phyloP scores from a whole-genome alignment of 2,113 vertebrate genomes.

The Nothoprocta pentlandii region DNA sequence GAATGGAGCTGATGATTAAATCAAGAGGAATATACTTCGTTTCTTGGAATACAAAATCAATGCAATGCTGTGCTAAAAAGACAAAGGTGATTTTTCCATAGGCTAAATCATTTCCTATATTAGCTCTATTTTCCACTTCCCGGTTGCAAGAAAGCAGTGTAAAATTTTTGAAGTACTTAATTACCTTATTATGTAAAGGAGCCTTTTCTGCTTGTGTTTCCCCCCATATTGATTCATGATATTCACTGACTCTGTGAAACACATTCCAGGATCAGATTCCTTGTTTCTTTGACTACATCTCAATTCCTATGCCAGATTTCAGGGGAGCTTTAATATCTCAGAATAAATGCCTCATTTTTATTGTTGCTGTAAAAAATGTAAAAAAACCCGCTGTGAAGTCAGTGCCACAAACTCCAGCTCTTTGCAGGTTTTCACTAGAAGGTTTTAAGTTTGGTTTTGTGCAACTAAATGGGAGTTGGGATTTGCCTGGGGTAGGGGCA shows the following conservation, averaged over 20 bases:
- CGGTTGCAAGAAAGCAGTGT: neutral
- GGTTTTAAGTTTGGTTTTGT: neutral
- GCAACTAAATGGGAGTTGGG: neutral
- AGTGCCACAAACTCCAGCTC: neutral
- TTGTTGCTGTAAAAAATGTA: neutral
- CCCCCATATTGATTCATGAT: neutral
- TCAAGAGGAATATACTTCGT: neutral
- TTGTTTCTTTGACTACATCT: neutral
- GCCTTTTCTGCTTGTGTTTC: neutral
- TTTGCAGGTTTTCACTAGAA: neutral
- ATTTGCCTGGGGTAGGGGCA: neutral
- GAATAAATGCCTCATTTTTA: neutral
- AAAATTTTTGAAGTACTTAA: neutral
- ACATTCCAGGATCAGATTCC: neutral
- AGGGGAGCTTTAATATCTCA: neutral
- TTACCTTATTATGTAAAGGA: neutral
- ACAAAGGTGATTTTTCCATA: neutral
- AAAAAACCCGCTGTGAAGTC: neutral
- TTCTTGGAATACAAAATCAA: neutral
- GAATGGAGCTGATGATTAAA: neutral
- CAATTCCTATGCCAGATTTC: neutral
- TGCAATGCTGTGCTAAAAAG: neutral
- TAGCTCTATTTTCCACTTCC: neutral
- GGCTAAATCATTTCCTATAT: neutral
- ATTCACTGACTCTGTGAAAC: neutral